Percentiles rank a stretch among this genome's conserved stretches.
Conservation (phyloP, 2,888 invertebrate species). For the Liodrosophila aerea region DNA sequence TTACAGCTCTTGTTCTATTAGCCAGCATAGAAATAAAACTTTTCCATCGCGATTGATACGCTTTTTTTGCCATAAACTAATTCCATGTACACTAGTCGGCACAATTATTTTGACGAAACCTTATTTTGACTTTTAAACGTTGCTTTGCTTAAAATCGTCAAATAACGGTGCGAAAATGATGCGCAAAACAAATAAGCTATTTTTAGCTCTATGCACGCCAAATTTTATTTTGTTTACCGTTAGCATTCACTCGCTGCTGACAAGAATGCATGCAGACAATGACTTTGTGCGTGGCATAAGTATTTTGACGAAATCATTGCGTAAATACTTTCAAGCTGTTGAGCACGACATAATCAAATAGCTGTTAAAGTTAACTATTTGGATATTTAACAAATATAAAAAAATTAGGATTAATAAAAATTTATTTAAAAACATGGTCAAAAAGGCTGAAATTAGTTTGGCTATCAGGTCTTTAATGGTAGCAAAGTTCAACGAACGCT, state of each 20-base stretch:
- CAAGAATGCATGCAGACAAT: conserved; percentile 13
- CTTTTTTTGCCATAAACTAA: conserved; percentile 13
- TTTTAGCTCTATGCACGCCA: neutral
- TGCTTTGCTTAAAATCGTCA: conserved; percentile 1
- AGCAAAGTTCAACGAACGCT: conserved; percentile 17
- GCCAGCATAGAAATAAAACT: too few relatives aligned
- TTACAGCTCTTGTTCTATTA: too few relatives aligned
- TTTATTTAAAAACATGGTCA: neutral
- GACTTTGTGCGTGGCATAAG: neutral
- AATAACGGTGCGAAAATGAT: too few relatives aligned
- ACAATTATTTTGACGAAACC: neutral
- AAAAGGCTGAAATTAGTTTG: too few relatives aligned
- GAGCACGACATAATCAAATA: too few relatives aligned
- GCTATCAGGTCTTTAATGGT: too few relatives aligned
- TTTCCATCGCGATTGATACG: neutral
- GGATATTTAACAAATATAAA: too few relatives aligned
- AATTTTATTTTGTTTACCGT: conserved; percentile 1
- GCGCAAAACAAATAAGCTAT: neutral
- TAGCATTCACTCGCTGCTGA: conserved; percentile 20
- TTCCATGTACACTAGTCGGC: conserved; percentile 17
- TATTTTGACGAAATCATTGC: conserved; percentile 3
- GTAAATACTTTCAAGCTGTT: neutral
- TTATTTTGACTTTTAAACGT: neutral
- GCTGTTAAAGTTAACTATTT: too few relatives aligned
- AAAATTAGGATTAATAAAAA: too few relatives aligned